Evolutionary conservation across 2,888 invertebrate species (phyloP), one percentile per base, ranked within the genome.

Genomic region (Drosophila ezoana): DNA sequence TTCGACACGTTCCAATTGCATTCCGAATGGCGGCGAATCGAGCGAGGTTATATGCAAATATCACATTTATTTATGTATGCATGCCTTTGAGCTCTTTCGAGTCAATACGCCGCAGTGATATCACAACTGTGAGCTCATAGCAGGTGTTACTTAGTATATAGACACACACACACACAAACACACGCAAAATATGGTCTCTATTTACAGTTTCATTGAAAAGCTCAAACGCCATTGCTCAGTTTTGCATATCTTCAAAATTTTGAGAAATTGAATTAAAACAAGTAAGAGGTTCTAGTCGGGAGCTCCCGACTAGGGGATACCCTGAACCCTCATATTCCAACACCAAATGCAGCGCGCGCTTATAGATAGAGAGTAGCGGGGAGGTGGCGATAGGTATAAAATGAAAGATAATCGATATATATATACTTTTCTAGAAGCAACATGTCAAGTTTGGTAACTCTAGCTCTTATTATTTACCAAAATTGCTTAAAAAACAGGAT

Each of bases 21-120:
- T 70, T 64, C 58, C 71, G 61, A 63, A 62, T 48, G 52, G 76
- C 47, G 37, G 56, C 58, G 41, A 33, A 56, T 51, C 20, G 44
- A 53, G 28, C 76, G 44, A 76, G 68, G 69, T 56, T 52, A 43
- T 57, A 86, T 86, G 86, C 77, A 76, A 82, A 81, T 86, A 47
- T 64, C 18, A 10, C 14, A 16, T n/a, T 20, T 16, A 16, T n/a
- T 20, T 16, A 54, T 20, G 33, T 9, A 8, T 43, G 35, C 41
- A 40, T 45, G 43, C 20, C n/a, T 44, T 4, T 43, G 6, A 32
- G 20, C n/a, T 37, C 38, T 14, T 43, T 70, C 28, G 51, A 57
- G 56, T 83, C 79, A 80, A 51, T 60, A 20, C 20, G 35, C 13
- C 6, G 10, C 4, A 41, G 48, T 81, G 81, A 81, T 80, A 77